phyloP scores from a whole-genome alignment of 2,797 vertebrate species.

The Chiroxiphia lanceolata region DNA sequence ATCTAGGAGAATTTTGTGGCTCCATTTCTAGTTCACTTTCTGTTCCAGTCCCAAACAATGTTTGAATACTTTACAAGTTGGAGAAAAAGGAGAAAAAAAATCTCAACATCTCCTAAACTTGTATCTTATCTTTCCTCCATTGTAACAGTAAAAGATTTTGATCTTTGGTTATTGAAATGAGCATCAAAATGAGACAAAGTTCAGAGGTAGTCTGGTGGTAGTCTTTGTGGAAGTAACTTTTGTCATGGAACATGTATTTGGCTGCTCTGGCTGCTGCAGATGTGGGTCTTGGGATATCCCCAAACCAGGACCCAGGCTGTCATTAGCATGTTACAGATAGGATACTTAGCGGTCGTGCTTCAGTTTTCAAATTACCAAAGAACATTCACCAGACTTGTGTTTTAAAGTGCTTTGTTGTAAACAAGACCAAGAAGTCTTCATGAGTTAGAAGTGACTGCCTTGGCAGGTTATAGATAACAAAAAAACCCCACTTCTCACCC shows the following conservation, averaged over 20 bases:
- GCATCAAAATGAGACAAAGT: background rate
- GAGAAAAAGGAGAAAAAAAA: background rate
- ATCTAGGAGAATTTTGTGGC: background rate
- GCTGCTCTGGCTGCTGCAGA: background rate
- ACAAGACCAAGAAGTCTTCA: background rate
- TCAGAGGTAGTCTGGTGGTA: background rate
- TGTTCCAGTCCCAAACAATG: background rate
- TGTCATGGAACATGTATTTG: background rate
- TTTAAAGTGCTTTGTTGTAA: background rate
- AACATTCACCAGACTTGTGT: rapidly evolving
- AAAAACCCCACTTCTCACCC: background rate
- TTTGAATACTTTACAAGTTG: background rate
- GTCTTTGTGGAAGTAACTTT: background rate
- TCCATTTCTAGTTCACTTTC: background rate
- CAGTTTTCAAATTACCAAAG: background rate
- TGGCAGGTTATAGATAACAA: background rate
- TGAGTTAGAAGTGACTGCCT: background rate
- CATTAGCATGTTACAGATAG: background rate
- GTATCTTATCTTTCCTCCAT: background rate
- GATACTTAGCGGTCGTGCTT: background rate
- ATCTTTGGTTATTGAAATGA: background rate
- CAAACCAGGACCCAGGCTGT: background rate
- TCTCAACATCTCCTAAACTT: background rate
- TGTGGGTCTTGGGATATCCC: rapidly evolving
- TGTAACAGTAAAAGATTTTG: background rate